Evolutionary conservation across 2,888 invertebrate genomes (phyloP), one percentile per base, ranked within the genome.

Genomic region (Tipula lateralis): DNA sequence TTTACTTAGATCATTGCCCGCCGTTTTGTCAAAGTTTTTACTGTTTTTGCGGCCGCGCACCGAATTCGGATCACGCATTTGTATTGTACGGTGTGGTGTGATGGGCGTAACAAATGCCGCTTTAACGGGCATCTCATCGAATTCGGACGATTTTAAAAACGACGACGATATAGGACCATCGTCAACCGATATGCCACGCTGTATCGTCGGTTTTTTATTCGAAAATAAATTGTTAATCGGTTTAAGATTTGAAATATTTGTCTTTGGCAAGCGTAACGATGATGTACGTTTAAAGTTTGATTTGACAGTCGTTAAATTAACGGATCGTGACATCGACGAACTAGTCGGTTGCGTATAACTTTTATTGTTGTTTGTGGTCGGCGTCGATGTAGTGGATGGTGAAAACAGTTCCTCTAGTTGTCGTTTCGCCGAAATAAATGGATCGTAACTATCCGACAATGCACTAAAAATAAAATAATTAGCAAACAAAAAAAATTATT

Each of bases 351-450:
- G 86, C 84, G 84, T 86, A 85, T 29, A 85, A 85, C 1, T 50
- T 84, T 84, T 39, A 83, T 36, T 85, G 83, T 85, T 85, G 84
- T 86, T 85, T 85, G 85, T 24, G 85, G 89, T 87, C 29, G 87
- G 87, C 29, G 88, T 87, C 84, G 90, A 89, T 80, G 89, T 89
- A 34, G 44, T 92, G 87, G 93, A 93, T 85, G 93, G 93, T 84
- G 94, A 93, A 90, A 96, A 93, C 39, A 96, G 92, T 88, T 96
- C 95, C 90, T 94, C 94, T 91, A 96, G 93, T 91, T 96, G 96
- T 86, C 94, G 93, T 90, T 96, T 95, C 83, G 96, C 96, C 86
- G 94, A 93, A 87, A 93, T 90, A 90, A 95, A 96, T 84, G 96
- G 96, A 90, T 96, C 94, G 90, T 96, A 95, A 82, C 88, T 89